Conservation (phyloP, 2,113 vertebrate species). For the Sebastes fasciatus region DNA sequence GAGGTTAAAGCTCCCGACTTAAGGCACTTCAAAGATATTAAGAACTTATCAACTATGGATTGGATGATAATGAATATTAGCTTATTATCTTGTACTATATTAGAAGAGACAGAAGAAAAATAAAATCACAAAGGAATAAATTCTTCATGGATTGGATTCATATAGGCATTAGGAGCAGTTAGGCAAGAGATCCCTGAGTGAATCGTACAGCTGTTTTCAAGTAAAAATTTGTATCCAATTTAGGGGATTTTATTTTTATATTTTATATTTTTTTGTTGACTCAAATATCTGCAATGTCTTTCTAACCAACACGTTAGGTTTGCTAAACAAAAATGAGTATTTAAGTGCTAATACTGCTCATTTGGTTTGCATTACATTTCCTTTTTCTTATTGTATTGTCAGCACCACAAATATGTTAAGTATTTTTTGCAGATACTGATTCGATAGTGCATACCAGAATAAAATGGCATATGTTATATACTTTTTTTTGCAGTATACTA, state of each 20-base stretch:
- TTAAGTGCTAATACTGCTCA: background rate
- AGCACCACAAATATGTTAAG: background rate
- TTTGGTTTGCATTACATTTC: background rate
- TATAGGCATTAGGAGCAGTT: background rate
- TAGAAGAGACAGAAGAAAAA: background rate
- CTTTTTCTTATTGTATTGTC: background rate
- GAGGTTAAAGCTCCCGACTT: conserved; percentile 9
- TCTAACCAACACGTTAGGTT: background rate
- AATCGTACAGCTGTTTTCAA: conserved; percentile 41
- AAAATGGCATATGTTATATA: background rate
- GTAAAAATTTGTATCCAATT: background rate
- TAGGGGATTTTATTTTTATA: background rate
- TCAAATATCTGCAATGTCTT: background rate
- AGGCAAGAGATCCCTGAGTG: conserved; percentile 64
- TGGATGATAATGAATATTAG: background rate
- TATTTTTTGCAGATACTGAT: background rate
- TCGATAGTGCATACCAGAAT: background rate
- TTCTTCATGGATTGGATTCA: background rate
- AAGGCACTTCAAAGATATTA: conserved; percentile 62
- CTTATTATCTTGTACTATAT: background rate
- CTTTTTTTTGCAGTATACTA: background rate
- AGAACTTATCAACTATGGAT: background rate
- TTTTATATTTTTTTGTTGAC: background rate
- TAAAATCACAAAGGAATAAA: background rate
- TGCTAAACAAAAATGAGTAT: background rate